Evolutionary conservation across 2,113 vertebrate genomes (phyloP), one percentile per base, ranked within the genome.

Genomic region (Proterorhinus semilunaris): DNA sequence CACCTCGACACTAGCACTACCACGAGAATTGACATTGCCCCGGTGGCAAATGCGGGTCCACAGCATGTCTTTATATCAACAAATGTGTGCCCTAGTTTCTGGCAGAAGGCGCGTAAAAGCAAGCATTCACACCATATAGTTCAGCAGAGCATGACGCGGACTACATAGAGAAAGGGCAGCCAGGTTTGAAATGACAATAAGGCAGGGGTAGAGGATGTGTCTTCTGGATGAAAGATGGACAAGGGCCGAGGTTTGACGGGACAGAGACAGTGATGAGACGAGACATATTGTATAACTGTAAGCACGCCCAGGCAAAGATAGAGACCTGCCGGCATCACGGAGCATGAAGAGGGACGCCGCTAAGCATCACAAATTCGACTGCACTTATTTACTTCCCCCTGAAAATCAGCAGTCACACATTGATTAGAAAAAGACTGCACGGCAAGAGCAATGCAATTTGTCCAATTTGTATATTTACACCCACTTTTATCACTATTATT

Each of bases 301-400:
- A 57, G 52, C 59, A 64, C 47, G 53, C 81, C 5, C 59, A 65
- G 76, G 71, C 66, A 12, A 3, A 72, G 54, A 74, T 55, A 43
- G 72, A 6, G 75, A 74, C 84, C 85, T 76, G 75, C 59, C 70
- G 86, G 82, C 83, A 69, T 70, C 57, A 76, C 68, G 47, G 49
- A 57, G 63, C 65, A 77, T 73, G 69, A 78, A 70, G 66, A 62
- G 69, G 75, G 80, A 76, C 83, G 79, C 65, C 47, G 44, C 47
- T 76, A 48, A 46, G 66, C 50, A 69, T 77, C 68, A 70, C 68
- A 66, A 57, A 70, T 78, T 78, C 71, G 53, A 55, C 72, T 67
- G 50, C 57, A 62, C 62, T 47, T 54, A 75, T 9, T 21, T 15
- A 44, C 66, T 79, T 65, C 51, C 71, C 65, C 69, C 69, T 72